phyloP scores from a whole-genome alignment of 2,888 invertebrate genomes.

The Scaeva pyrastri region DNA sequence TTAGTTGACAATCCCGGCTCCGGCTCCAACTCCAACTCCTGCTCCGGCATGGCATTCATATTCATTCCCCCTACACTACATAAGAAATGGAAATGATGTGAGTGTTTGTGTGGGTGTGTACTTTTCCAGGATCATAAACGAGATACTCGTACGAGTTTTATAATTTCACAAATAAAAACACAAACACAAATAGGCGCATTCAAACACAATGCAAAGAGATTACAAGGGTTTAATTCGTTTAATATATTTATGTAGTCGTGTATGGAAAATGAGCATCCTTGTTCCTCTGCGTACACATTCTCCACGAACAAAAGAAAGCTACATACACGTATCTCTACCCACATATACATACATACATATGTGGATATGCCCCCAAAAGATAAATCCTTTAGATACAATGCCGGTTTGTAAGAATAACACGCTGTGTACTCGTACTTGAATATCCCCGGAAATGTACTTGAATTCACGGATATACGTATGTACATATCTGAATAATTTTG shows the following conservation, averaged over 20 bases:
- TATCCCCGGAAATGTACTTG: too few species aligned
- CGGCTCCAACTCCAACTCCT: too few species aligned
- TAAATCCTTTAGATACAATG: constrained; percentile 35
- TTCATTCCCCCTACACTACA: neutral
- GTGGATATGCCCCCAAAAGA: constrained; percentile 30
- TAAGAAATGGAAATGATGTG: too few species aligned
- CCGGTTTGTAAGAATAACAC: constrained; percentile 15
- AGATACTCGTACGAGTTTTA: constrained; percentile 37
- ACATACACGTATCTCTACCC: too few species aligned
- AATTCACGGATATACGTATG: constrained; percentile 21
- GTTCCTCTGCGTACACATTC: constrained; percentile 4
- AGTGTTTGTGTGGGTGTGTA: neutral
- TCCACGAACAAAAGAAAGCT: constrained; percentile 34
- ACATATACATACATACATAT: neutral
- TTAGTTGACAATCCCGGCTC: constrained; percentile 33
- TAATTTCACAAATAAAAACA: constrained; percentile 53
- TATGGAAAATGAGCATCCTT: constrained; percentile 57
- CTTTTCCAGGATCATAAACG: constrained; percentile 36
- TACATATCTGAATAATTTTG: neutral
- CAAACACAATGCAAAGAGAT: constrained; percentile 40
- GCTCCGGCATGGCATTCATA: too few species aligned
- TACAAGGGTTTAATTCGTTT: constrained; percentile 62
- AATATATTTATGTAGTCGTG: constrained; percentile 3
- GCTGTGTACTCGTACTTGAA: neutral
- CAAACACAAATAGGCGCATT: constrained; percentile 2